A percentile compares a stretch with the other conserved stretches of the same genome.
Evolutionary conservation across 2,113 vertebrate species (phyloP).

Genomic region (Platysternon megacephalum): DNA sequence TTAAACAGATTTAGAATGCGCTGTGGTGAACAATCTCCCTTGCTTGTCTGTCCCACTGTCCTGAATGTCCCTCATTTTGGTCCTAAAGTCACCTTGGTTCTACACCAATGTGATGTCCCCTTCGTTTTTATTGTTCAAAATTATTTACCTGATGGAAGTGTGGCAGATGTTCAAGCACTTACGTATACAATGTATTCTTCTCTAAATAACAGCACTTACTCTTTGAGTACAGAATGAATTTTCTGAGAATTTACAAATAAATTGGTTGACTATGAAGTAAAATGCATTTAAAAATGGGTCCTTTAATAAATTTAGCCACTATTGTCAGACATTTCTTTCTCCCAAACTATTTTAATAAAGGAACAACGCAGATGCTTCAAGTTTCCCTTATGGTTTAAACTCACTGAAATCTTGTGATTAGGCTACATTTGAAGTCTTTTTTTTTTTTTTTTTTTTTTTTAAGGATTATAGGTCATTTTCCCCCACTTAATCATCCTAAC

Average conservation of each 20-base stretch:
- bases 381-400: background rate
- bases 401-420: background rate
- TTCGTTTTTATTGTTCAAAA: background rate
- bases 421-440: rapidly evolving
- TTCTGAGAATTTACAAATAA: conserved; percentile 57
- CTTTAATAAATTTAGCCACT: conserved; percentile 21
- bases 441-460: background rate
- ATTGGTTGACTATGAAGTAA: conserved; percentile 16
- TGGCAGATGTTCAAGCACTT: background rate
- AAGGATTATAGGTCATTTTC: background rate
- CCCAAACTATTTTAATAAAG: rapidly evolving
- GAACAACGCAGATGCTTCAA: background rate
- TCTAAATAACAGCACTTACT: conserved; percentile 11
- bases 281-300: background rate
- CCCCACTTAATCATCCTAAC: background rate
- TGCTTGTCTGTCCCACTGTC: rapidly evolving
- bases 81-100: background rate
- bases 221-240: conserved; percentile 4
- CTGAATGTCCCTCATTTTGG: background rate
- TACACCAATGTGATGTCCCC: background rate
- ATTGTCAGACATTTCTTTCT: conserved; percentile 5
- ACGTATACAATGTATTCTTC: rapidly evolving
- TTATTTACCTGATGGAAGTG: background rate
- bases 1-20: background rate
- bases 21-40: background rate